These are phyloP conservation scores for Ictalurus furcatus DNA, from an alignment of 2,113 vertebrate genomes.

Conservation along the genomic window DNA sequence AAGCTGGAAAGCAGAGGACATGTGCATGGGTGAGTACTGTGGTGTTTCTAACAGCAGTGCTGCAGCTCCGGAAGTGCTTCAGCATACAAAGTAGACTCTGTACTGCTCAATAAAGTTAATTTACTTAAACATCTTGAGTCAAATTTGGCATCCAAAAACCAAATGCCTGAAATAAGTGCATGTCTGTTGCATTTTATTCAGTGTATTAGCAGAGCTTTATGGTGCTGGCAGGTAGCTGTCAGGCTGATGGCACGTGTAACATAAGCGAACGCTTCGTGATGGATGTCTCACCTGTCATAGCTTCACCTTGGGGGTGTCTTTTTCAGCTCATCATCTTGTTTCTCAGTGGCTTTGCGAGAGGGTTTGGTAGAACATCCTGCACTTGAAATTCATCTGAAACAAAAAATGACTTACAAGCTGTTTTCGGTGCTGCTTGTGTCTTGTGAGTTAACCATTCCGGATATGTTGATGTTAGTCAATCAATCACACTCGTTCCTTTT, in stretches of 20 bases:
- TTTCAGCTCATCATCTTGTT: conserved; percentile 25
- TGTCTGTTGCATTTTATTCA: conserved; percentile 23
- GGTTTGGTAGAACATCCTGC: not conserved
- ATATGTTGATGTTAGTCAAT: conserved; percentile 22
- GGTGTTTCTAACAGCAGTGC: not conserved
- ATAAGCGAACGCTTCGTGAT: conserved; percentile 47
- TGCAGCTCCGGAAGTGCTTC: not conserved
- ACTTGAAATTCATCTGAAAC: not conserved
- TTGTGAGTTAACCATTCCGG: not conserved
- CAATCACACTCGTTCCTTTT: not conserved
- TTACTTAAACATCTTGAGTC: not conserved
- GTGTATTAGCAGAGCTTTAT: conserved; percentile 35
- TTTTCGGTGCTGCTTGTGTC: not conserved
- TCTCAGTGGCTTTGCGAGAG: conserved; percentile 9
- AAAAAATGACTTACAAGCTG: not conserved
- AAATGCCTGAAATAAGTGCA: not conserved
- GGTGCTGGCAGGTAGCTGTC: conserved; percentile 35
- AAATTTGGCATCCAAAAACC: not conserved
- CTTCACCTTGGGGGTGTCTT: conserved; percentile 26
- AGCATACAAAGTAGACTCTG: not conserved
- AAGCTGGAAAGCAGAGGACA: conserved; percentile 6
- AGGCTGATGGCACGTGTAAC: conserved; percentile 42
- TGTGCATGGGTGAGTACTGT: conserved; percentile 34
- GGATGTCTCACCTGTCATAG: conserved; percentile 37
- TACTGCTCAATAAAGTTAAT: not conserved